Evolutionary conservation across 2,797 vertebrate genomes (phyloP), one percentile per base, ranked within the genome.

Genomic region (Florisuga fusca): DNA sequence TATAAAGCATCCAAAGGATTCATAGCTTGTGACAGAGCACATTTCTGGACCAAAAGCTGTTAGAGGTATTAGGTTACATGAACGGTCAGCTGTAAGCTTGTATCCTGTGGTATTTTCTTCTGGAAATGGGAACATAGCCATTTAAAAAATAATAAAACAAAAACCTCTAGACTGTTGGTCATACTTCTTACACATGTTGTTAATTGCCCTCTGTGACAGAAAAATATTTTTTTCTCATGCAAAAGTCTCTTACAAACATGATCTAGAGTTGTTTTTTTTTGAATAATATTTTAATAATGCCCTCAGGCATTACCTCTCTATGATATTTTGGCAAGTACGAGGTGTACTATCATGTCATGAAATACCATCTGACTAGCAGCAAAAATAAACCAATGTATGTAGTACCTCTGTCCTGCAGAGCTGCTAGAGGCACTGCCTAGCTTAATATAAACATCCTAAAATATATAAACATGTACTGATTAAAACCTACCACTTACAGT

Each of bases 361-460:
- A 90, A 86, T 81, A 90, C 21, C 38, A 33, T 51, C 38, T 33
- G 58, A 87, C 23, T 67, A 80, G 29, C 38, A 86, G 45, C 55
- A 81, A 86, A 91, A 94, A 91, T 25, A 86, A 93, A 69, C 20
- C 4, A 2, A 54, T 58, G 14, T 61, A 78, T 1, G 1, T 29
- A 84, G 9, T 66, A 51, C 22, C 19, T 76, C 76, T 78, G 6
- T 68, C 58, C 61, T 53, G 57, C 50, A 77, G 67, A 74, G 72
- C 29, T 92, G 58, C 63, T 90, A 62, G 38, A 84, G 81, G 46
- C 74, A 64, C 53, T 33, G 22, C 20, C 67, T 36, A 73, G 41
- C 36, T 87, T 59, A 57, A 78, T 72, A 75, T 50, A 94, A 94
- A 94, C 73, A 68, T 64, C 58, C 64, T 91, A 75, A 92, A 83